Conservation (phyloP, 2,113 vertebrate species). For the Campylorhamphus procurvoides region DNA sequence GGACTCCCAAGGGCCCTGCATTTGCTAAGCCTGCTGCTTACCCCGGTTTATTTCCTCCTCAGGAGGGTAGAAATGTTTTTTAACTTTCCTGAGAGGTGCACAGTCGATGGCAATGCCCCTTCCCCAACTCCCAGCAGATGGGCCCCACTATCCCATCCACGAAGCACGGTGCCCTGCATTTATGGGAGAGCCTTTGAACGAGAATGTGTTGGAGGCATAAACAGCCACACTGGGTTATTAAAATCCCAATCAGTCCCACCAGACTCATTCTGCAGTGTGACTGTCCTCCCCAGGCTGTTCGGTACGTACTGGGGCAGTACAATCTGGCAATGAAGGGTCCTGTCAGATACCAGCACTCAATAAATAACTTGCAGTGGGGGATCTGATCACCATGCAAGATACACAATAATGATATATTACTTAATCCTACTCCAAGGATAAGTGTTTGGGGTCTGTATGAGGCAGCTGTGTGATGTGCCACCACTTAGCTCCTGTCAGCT, state of each 20-base stretch:
- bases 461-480: neutral
- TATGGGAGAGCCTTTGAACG: neutral
- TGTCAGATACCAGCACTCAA: neutral
- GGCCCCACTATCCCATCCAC: accelerated
- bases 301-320: accelerated
- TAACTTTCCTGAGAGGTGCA: neutral
- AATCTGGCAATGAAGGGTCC: neutral
- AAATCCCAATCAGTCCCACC: neutral
- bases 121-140: neutral
- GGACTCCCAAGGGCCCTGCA: too few species aligned
- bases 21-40: neutral
- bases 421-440: neutral
- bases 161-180: neutral
- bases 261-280: neutral
- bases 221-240: neutral
- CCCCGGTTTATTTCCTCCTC: neutral
- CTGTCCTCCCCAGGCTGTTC: neutral
- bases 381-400: neutral
- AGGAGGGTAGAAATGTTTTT: neutral
- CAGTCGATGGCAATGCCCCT: neutral
- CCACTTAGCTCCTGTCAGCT: neutral
- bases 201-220: neutral
- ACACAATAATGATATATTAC: neutral
- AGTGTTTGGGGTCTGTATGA: neutral
- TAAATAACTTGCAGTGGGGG: neutral